phyloP scores from a whole-genome alignment of 2,888 invertebrate genomes.

The Phalangium opilio region DNA sequence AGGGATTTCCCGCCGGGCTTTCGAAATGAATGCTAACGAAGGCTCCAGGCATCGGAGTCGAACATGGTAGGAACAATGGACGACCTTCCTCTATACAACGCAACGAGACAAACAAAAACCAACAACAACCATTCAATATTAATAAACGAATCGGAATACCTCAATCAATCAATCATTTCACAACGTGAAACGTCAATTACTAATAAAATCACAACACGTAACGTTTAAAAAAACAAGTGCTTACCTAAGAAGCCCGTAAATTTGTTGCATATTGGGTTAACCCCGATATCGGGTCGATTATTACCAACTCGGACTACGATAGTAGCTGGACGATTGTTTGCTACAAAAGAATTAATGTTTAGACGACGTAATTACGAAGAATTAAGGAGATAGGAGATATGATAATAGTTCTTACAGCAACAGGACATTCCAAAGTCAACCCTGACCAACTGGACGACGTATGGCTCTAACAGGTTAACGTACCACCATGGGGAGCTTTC shows the following conservation, averaged over 20 bases:
- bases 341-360: too few species aligned
- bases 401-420: constrained; percentile 48
- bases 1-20: constrained; percentile 50
- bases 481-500: constrained; percentile 74
- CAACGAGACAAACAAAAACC: neutral
- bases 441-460: constrained; percentile 82
- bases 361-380: too few species aligned
- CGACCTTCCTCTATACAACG: constrained; percentile 55
- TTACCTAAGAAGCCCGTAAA: constrained; percentile 39
- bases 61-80: constrained; percentile 78
- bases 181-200: too few species aligned
- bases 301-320: constrained; percentile 81
- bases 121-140: too few species aligned
- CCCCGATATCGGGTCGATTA: constrained; percentile 77
- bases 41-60: constrained; percentile 87
- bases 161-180: too few species aligned
- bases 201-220: too few species aligned
- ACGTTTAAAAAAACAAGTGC: too few species aligned
- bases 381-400: too few species aligned
- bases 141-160: too few species aligned
- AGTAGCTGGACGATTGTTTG: constrained; percentile 50
- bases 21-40: constrained; percentile 84
- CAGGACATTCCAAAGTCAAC: constrained; percentile 80
- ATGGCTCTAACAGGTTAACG: constrained; percentile 80
- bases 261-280: constrained; percentile 79